These are phyloP conservation scores for Heliothis virescens DNA, from an alignment of 1,140 invertebrate species.

Conservation along the genomic window DNA sequence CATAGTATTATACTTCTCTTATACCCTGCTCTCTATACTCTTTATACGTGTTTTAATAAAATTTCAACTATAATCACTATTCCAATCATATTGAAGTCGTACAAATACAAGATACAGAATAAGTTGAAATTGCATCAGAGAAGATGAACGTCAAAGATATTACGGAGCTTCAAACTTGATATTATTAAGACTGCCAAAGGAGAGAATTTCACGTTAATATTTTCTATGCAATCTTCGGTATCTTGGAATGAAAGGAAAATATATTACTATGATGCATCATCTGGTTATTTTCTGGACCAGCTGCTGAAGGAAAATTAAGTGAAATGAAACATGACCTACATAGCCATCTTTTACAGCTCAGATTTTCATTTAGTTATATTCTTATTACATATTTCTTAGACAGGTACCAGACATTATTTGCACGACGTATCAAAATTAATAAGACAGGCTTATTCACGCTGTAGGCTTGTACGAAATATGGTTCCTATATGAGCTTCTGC, in stretches of 20 bases:
- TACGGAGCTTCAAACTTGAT: conserved; percentile 21
- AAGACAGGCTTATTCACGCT: not conserved
- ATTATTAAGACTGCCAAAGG: conserved; percentile 33
- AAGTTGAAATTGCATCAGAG: not conserved
- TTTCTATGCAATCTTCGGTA: conserved; percentile 28
- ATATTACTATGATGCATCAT: conserved; percentile 34
- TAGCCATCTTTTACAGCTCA: not conserved
- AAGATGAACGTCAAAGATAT: conserved; percentile 28
- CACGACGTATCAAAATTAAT: not conserved
- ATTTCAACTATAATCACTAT: too few relatives aligned
- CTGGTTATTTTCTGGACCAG: conserved; percentile 13
- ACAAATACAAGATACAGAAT: too few relatives aligned
- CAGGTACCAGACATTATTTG: not conserved
- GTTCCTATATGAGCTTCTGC: too few relatives aligned
- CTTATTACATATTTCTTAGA: too few relatives aligned
- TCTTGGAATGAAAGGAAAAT: conserved; percentile 31
- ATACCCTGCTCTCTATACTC: too few relatives aligned
- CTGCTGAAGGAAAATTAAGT: conserved; percentile 27
- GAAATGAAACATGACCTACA: conserved; percentile 6
- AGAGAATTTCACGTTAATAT: conserved; percentile 26
- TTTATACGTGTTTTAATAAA: too few relatives aligned
- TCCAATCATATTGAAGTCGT: too few relatives aligned
- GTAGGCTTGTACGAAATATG: too few relatives aligned
- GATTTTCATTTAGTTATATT: not conserved
- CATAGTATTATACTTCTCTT: too few relatives aligned